Base-by-base conservation (phyloP, 2,888 invertebrate genomes). In the Encarsia formosa region DNA sequence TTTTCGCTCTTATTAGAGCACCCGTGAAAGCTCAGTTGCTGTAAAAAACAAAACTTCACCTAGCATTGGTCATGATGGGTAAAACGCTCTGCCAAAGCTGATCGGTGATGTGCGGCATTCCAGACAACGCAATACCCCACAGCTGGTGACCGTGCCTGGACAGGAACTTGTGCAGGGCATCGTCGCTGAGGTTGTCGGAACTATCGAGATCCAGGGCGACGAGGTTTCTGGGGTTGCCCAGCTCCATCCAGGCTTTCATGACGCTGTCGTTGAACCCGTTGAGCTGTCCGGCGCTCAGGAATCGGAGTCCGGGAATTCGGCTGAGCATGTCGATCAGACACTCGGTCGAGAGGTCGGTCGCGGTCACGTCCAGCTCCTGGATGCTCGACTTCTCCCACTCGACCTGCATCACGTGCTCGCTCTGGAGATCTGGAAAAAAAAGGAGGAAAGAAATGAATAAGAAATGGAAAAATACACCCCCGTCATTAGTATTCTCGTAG, bases 61-160 rank as follows among this genome's bases (percentile, higher is more conserved):
- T 93, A 62, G 94, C 88, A 70, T 96, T 95, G 52, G 85, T 86
- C 44, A 99, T 78, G 59, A 92, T 86, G 1, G 95, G 93, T 60
- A 99, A 79, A 59, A 96, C 89, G 63, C 91, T 89, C 78, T 94
- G 91, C 96, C 98, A 99, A 61, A 99, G 84, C 70, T 95, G 93
- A 78, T 99, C 99, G 1, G 97, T 95, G 63, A 99, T 90, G 72
- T 98, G 97, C 0, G 97, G 90, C 88, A 99, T 98, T 39, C 99
- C 96, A 52, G 92, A 90, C 23, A 97, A 77, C 54, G 86, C 85
- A 35, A 97, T 80, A 0, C 94, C 98, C 75, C 85, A 84, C 52
- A 99, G 80, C 73, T 95, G 93, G 56, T 83, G 82, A 4, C 98
- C 98, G 75, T 92, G 85, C 40, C 91, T 84, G 45, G 88, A 88